phyloP scores from a whole-genome alignment of 2,888 invertebrate genomes.

The Baccha elongata region DNA sequence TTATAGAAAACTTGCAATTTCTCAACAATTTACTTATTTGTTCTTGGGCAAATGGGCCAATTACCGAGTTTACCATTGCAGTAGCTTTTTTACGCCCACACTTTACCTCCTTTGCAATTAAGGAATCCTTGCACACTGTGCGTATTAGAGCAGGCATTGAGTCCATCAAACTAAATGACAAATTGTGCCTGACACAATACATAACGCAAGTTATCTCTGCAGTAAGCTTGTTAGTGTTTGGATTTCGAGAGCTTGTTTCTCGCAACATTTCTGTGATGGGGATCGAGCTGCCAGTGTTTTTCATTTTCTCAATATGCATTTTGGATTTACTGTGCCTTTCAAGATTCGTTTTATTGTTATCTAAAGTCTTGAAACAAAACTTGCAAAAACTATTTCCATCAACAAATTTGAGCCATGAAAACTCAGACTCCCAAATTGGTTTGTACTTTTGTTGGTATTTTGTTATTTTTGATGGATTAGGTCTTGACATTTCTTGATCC shows the following conservation, averaged over 20 bases:
- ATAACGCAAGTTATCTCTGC: conserved; percentile 14
- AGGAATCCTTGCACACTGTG: conserved; percentile 7
- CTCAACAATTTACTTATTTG: neutral
- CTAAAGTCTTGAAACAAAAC: conserved; percentile 1
- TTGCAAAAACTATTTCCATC: conserved; percentile 17
- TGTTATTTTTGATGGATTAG: conserved; percentile 17
- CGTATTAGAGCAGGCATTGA: conserved; percentile 13
- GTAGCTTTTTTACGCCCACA: conserved; percentile 21
- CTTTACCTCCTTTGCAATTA: conserved; percentile 10
- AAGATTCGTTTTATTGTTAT: conserved; percentile 15
- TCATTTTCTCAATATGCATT: conserved; percentile 6
- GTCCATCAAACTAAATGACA: conserved; percentile 6
- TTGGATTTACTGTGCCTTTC: conserved; percentile 13
- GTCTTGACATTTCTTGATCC: neutral
- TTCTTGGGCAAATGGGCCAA: conserved; percentile 15
- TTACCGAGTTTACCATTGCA: neutral
- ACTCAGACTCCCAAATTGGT: neutral
- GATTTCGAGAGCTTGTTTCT: conserved; percentile 8
- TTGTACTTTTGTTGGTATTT: conserved; percentile 18
- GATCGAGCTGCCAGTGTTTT: neutral
- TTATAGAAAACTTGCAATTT: conserved; percentile 14
- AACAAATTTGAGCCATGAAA: neutral
- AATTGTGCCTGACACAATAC: conserved; percentile 3
- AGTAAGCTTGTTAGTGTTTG: neutral
- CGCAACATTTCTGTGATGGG: neutral